Evolutionary conservation across 2,797 vertebrate species (phyloP).

Genomic region (Zalophus californianus): DNA sequence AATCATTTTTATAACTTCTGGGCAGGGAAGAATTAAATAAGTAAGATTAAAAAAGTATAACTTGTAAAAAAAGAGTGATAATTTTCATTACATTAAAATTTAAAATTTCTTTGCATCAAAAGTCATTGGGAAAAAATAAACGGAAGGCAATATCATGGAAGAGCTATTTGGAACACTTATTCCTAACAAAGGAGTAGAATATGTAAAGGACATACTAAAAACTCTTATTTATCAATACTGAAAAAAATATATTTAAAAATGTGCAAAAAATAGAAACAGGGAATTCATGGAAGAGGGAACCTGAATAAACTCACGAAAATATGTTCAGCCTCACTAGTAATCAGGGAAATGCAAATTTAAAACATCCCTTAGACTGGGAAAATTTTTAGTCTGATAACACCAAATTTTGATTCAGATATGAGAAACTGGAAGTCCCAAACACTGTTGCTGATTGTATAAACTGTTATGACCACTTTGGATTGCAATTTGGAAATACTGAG

Average conservation of each 20-base stretch:
- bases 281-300: neutral
- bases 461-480: neutral
- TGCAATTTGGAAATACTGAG: neutral
- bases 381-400: neutral
- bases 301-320: neutral
- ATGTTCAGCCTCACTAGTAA: neutral
- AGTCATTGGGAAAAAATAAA: neutral
- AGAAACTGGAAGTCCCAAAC: neutral
- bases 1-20: neutral
- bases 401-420: neutral
- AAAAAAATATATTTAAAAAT: neutral
- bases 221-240: neutral
- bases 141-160: neutral
- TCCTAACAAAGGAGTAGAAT: neutral
- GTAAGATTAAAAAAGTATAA: neutral
- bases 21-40: neutral
- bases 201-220: neutral
- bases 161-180: neutral
- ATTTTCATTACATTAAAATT: conserved; percentile 10
- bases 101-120: neutral
- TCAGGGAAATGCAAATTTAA: neutral
- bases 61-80: neutral
- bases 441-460: neutral
- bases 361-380: neutral
- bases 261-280: neutral